These are phyloP conservation scores for Xiphydria camelus DNA, from an alignment of 2,888 invertebrate species.

Conservation along the genomic window DNA sequence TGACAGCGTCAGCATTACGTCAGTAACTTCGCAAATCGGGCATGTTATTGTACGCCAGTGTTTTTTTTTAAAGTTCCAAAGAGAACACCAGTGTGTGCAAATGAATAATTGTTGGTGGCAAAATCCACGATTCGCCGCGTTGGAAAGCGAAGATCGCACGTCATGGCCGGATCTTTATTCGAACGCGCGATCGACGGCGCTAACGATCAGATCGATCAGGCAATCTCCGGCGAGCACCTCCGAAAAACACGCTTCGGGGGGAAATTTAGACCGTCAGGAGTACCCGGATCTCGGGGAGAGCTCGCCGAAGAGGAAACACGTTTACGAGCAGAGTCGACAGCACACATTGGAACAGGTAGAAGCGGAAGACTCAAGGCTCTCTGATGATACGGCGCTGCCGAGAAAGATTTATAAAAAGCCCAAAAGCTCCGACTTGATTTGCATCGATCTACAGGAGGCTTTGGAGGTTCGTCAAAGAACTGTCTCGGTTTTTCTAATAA, in stretches of 20 bases:
- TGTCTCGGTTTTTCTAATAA: too few relatives aligned
- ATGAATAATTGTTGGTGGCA: not conserved
- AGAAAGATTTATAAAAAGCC: constrained; percentile 10
- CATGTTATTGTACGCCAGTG: too few relatives aligned
- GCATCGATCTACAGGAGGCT: constrained; percentile 27
- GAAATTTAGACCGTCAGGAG: constrained; percentile 14
- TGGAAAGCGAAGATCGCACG: constrained; percentile 4
- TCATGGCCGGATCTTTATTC: constrained; percentile 9
- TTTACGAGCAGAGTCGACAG: not conserved
- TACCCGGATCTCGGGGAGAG: constrained; percentile 24
- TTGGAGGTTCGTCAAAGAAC: constrained; percentile 28
- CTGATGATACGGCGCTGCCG: not conserved
- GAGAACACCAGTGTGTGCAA: too few relatives aligned
- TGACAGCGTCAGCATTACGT: too few relatives aligned
- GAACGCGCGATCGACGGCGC: not conserved
- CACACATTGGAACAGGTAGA: too few relatives aligned
- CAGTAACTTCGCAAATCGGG: too few relatives aligned
- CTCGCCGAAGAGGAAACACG: constrained; percentile 13
- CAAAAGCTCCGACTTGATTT: constrained; percentile 21
- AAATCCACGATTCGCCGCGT: not conserved
- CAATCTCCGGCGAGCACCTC: too few relatives aligned
- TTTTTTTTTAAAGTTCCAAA: too few relatives aligned
- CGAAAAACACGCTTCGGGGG: too few relatives aligned
- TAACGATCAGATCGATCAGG: too few relatives aligned
- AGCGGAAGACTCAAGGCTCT: not conserved